Conservation (phyloP, 2,888 invertebrate species). For the Drosophila suboccidentalis region DNA sequence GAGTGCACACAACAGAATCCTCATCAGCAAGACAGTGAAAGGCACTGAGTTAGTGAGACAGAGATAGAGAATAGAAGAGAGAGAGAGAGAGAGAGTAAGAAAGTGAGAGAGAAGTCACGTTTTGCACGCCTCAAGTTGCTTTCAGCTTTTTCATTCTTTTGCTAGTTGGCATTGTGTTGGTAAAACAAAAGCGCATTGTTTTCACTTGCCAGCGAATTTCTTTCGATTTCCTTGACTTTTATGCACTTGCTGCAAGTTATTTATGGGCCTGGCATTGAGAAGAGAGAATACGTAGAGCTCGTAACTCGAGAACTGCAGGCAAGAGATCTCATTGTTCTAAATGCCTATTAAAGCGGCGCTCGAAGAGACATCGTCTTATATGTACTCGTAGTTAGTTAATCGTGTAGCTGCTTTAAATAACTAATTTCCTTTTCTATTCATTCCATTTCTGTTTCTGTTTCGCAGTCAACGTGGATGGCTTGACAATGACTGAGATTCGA, state of each 20-base stretch:
- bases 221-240: conserved; percentile 81
- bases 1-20: conserved; percentile 34
- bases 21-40: conserved; percentile 17
- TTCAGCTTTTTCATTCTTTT: conserved; percentile 55
- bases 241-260: conserved; percentile 81
- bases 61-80: background rate
- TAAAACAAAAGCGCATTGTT: conserved; percentile 80
- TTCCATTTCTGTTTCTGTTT: conserved; percentile 22
- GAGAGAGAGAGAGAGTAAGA: background rate
- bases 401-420: conserved; percentile 37
- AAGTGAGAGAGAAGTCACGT: conserved; percentile 45
- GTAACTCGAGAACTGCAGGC: conserved; percentile 21
- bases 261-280: conserved; percentile 78
- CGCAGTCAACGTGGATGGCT: conserved; percentile 86
- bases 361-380: conserved; percentile 19
- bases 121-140: conserved; percentile 70
- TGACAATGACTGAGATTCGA: conserved; percentile 91
- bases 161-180: conserved; percentile 61
- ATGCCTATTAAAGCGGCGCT: conserved; percentile 30
- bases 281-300: conserved; percentile 5
- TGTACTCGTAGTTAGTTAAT: conserved; percentile 36
- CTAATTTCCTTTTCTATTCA: conserved; percentile 14
- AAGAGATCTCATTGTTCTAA: conserved; percentile 43
- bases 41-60: conserved; percentile 1
- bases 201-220: conserved; percentile 58